Evolutionary conservation across 2,888 invertebrate genomes (phyloP), one percentile per base, ranked within the genome.

Genomic region (Uropetala carovei): DNA sequence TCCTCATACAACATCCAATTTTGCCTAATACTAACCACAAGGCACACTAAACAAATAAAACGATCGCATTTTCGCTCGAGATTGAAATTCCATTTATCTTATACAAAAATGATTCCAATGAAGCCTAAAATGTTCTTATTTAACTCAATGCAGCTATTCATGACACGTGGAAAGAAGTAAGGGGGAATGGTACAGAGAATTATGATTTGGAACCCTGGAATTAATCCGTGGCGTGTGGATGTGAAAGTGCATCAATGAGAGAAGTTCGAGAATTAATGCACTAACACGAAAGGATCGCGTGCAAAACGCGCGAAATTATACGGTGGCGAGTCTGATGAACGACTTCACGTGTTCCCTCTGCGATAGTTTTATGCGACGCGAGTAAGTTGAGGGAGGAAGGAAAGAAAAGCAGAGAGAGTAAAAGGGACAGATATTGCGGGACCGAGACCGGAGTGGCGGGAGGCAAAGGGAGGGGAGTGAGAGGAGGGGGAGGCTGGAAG

Each of bases 161-260:
- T 13, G 10, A 27, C 22, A 75, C 11, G 22, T 22, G 11, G 11
- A 75, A 75, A 43, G 43, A 43, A 43, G 43, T 0, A n/a, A 1
- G n/a, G 14, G 64, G 14, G 64, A 64, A n/a, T n/a, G 68, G 18
- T 27, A 22, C 22, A 27, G 27, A 75, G 75, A 75, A 75, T 75
- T 75, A 27, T 27, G 75, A 75, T 75, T 22, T 68, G 68, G 22
- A 68, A 68, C 22, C 75, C 22, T 75, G 75, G 75, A 75, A 75
- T 75, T 75, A 75, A 75, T 75, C 22, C 75, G 22, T 27, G 75
- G 22, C 27, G 75, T 75, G 43, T 43, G 43, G 43, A 68, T n/a
- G 68, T n/a, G 68, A 68, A 68, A 68, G 75, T 75, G 75, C 75
- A 75, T 75, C 75, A 75, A 75, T 75, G 75, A 75, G 75, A 14